Percentiles rank a stretch among this genome's conserved stretches.
phyloP scores from a whole-genome alignment of 2,797 vertebrate species.

The Acrossocheilus wenchowensis region DNA sequence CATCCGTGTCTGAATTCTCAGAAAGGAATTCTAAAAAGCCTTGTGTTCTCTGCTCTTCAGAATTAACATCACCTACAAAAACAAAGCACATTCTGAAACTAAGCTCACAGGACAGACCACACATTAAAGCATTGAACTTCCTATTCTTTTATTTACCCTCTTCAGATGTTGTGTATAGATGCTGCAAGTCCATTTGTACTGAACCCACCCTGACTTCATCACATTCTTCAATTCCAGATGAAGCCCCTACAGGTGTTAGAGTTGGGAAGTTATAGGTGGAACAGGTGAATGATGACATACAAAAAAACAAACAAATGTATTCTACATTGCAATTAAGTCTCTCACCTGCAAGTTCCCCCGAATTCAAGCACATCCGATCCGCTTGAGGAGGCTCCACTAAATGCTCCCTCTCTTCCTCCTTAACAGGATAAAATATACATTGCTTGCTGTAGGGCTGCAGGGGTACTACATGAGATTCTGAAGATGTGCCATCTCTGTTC shows the following conservation, averaged over 20 bases:
- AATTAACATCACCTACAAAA: slow-evolving; percentile 58
- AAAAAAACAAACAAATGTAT: not conserved
- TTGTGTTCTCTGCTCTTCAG: slow-evolving; percentile 65
- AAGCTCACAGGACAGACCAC: not conserved
- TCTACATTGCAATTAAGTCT: not conserved
- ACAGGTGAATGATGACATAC: not conserved
- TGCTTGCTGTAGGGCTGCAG: slow-evolving; percentile 70
- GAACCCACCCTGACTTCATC: slow-evolving; percentile 61
- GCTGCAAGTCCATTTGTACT: slow-evolving; percentile 59
- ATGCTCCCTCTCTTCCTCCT: slow-evolving; percentile 79
- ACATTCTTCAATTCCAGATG: slow-evolving; percentile 59
- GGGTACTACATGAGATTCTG: slow-evolving; percentile 55
- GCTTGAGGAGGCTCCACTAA: slow-evolving; percentile 66
- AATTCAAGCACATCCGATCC: slow-evolving; percentile 40
- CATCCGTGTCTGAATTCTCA: slow-evolving; percentile 74
- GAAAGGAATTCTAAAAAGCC: slow-evolving; percentile 75
- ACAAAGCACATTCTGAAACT: slow-evolving; percentile 26
- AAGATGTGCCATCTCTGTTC: slow-evolving; percentile 34
- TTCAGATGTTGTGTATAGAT: slow-evolving; percentile 61
- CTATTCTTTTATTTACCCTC: slow-evolving; percentile 67
- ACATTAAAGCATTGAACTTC: not conserved
- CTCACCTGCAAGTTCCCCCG: slow-evolving; percentile 42
- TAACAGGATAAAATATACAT: slow-evolving; percentile 83
- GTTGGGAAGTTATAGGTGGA: not conserved
- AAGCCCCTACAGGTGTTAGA: slow-evolving; percentile 15